These are phyloP conservation scores for Steatocranus sp. DNA, from an alignment of 2,797 vertebrate species.

Conservation along the genomic window DNA sequence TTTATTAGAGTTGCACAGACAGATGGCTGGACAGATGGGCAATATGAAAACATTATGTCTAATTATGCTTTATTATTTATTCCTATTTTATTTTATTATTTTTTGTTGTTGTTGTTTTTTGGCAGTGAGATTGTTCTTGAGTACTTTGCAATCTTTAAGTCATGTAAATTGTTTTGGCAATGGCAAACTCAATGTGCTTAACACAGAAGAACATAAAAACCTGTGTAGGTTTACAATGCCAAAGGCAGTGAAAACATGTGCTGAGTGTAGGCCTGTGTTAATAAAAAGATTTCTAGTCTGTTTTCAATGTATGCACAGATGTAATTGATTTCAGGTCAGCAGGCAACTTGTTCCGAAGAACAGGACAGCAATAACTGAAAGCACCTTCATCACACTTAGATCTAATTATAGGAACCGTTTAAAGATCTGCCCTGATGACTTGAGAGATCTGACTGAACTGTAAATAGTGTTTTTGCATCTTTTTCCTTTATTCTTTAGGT, in stretches of 20 bases:
- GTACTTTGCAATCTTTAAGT: neutral
- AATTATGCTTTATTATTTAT: neutral
- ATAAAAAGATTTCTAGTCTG: neutral
- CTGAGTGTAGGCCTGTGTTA: neutral
- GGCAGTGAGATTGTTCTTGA: neutral
- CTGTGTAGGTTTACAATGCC: neutral
- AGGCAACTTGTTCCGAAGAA: neutral
- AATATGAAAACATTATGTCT: neutral
- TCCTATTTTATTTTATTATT: neutral
- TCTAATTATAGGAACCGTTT: neutral
- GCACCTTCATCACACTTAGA: neutral
- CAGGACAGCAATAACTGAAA: neutral
- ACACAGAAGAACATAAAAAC: neutral
- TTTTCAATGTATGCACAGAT: neutral
- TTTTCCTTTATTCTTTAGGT: slow-evolving; percentile 68
- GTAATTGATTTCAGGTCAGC: neutral
- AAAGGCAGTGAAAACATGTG: neutral
- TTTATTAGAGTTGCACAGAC: neutral
- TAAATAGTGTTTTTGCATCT: neutral
- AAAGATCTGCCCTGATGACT: neutral
- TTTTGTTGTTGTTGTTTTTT: neutral
- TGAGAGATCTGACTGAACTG: neutral
- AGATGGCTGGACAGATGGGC: neutral
- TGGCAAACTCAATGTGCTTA: neutral
- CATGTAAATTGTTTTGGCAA: neutral